phyloP scores from a whole-genome alignment of 2,888 invertebrate species.

The Synanthedon tipuliformis region DNA sequence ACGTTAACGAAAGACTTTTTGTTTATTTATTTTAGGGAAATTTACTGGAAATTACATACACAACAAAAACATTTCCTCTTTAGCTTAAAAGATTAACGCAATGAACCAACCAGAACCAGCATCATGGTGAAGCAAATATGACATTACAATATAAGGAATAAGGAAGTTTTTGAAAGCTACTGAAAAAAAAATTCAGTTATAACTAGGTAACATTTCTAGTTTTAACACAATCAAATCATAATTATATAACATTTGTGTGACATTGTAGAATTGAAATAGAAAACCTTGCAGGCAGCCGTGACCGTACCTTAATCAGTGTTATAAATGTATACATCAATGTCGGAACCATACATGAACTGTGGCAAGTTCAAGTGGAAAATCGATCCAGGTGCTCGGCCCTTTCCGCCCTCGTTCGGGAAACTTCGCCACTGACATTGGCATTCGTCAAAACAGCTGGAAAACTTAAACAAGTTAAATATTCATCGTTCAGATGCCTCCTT shows the following conservation, averaged over 20 bases:
- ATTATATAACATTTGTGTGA: not conserved
- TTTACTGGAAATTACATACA: no score
- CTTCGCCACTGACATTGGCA: conserved; percentile 23
- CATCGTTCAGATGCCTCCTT: not conserved
- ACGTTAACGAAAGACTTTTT: no score
- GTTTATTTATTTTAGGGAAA: no score
- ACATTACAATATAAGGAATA: no score
- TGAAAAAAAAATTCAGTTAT: no score
- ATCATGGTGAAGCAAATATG: no score
- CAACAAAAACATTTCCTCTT: no score
- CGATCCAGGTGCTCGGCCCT: conserved; percentile 36
- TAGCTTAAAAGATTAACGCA: no score
- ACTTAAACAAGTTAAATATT: conserved; percentile 15
- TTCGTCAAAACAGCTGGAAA: conserved; percentile 14
- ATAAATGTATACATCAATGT: conserved; percentile 23
- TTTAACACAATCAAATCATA: no score
- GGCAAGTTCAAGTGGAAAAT: conserved; percentile 48
- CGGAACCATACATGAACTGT: conserved; percentile 21
- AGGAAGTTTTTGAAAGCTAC: no score
- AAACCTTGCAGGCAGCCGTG: conserved; percentile 23
- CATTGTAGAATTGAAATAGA: conserved; percentile 8
- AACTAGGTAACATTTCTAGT: no score
- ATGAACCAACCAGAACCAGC: no score
- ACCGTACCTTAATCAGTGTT: conserved; percentile 18
- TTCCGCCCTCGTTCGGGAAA: conserved; percentile 22